Percentiles rank a stretch among this genome's conserved stretches.
phyloP scores from a whole-genome alignment of 2,797 vertebrate species.

The Lagodon rhomboides region DNA sequence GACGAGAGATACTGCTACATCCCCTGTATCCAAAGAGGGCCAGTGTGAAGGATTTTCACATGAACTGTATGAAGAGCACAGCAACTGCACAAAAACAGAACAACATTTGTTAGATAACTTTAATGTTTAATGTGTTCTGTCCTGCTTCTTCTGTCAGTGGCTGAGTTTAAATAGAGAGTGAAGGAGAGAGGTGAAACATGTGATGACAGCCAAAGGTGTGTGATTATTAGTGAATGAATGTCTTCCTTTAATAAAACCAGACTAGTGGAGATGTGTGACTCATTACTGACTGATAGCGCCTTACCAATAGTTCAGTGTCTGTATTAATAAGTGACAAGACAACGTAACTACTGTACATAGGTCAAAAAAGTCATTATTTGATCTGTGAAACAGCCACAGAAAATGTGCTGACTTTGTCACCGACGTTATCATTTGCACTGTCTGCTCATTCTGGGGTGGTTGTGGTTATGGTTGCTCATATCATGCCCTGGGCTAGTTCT shows the following conservation, averaged over 20 bases:
- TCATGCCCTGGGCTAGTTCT: too few species aligned
- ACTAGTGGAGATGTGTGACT: too few species aligned
- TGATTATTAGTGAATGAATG: not conserved
- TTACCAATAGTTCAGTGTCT: not conserved
- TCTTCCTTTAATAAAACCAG: too few species aligned
- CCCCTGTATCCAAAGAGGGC: too few species aligned
- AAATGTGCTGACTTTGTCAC: too few species aligned
- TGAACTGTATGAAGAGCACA: not conserved
- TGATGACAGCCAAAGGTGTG: not conserved
- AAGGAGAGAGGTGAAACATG: not conserved
- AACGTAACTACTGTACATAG: not conserved
- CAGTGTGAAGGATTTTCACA: too few species aligned
- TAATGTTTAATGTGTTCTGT: not conserved
- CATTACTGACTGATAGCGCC: too few species aligned
- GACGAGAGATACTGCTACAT: too few species aligned
- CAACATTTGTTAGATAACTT: not conserved
- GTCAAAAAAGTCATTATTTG: not conserved
- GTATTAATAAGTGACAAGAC: not conserved
- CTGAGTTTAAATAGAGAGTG: too few species aligned
- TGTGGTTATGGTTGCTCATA: too few species aligned
- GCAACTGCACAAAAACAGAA: not conserved
- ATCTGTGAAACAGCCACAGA: not conserved
- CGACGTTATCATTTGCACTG: not conserved
- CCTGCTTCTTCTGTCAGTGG: not conserved
- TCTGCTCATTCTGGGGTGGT: not conserved